Conservation (phyloP, 2,888 invertebrate species). For the Leucophenga montana region DNA sequence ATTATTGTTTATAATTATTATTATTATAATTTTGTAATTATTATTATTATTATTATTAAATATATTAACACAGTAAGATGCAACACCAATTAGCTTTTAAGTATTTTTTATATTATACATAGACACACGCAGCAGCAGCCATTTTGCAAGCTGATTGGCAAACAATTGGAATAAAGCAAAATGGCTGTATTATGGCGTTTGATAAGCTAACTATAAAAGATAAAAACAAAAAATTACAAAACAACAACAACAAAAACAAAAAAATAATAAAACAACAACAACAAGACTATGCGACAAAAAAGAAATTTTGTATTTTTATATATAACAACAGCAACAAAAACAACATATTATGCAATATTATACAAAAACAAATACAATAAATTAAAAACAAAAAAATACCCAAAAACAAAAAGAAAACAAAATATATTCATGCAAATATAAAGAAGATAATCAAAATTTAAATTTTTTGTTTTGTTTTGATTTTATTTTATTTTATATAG, state of each 20-base stretch:
- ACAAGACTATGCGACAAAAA: slow-evolving; percentile 56
- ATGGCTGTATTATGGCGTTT: not conserved
- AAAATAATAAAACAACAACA: slow-evolving; percentile 33
- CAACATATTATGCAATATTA: slow-evolving; percentile 38
- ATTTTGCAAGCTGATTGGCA: not conserved
- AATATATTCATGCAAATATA: slow-evolving; percentile 60
- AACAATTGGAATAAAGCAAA: not conserved
- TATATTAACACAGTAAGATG: slow-evolving; percentile 44
- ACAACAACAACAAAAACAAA: not conserved
- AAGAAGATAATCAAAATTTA: slow-evolving; percentile 65
- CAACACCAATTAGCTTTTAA: slow-evolving; percentile 55
- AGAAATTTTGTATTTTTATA: slow-evolving; percentile 7
- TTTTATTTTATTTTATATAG: slow-evolving; percentile 52
- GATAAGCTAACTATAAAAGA: not conserved
- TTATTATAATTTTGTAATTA: slow-evolving; percentile 19
- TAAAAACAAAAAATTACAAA: not conserved
- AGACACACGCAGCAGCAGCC: not conserved
- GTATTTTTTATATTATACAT: slow-evolving; percentile 41
- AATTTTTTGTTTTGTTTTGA: slow-evolving; percentile 35
- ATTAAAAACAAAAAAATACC: slow-evolving; percentile 38
- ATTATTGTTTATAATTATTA: no score
- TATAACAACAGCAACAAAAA: slow-evolving; percentile 12
- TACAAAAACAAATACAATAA: slow-evolving; percentile 33
- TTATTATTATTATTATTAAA: slow-evolving; percentile 24
- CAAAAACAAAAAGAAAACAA: slow-evolving; percentile 49